A percentile compares a stretch with the other conserved stretches of the same genome.
Evolutionary conservation across 2,797 vertebrate genomes (phyloP).

Genomic region (Chrysocyon brachyurus): DNA sequence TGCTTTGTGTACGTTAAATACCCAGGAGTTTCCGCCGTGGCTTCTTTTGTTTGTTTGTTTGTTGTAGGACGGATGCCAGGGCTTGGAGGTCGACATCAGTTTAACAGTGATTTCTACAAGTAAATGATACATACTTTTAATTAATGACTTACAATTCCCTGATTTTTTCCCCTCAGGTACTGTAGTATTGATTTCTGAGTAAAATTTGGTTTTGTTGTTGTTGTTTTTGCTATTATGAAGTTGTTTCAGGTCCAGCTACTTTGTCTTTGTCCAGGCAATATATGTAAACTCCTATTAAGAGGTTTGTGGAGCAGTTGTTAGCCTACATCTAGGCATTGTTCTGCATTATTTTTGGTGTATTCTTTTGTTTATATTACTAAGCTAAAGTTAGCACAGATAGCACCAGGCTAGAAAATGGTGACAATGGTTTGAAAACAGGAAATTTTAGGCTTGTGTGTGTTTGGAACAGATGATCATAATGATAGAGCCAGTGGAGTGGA

Average conservation of each 20-base stretch:
- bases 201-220: background rate
- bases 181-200: background rate
- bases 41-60: background rate
- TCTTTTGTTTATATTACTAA: conserved; percentile 89
- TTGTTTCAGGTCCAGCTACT: background rate
- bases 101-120: background rate
- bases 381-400: conserved; percentile 92
- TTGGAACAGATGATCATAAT: conserved; percentile 98
- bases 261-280: conserved; percentile 56
- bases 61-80: background rate
- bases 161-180: background rate
- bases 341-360: conserved; percentile 85
- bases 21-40: background rate
- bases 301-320: background rate
- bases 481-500: conserved; percentile 97
- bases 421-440: conserved; percentile 99
- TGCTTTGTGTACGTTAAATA: background rate
- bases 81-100: background rate
- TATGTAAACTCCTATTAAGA: conserved; percentile 29
- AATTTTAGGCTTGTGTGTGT: conserved; percentile 97
- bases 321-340: conserved; percentile 76
- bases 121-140: background rate
- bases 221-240: conserved; percentile 31
- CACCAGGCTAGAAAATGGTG: conserved; percentile 91
- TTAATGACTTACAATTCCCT: background rate